Evolutionary conservation across 2,888 invertebrate genomes (phyloP).

Genomic region (Zonitis immaculata): DNA sequence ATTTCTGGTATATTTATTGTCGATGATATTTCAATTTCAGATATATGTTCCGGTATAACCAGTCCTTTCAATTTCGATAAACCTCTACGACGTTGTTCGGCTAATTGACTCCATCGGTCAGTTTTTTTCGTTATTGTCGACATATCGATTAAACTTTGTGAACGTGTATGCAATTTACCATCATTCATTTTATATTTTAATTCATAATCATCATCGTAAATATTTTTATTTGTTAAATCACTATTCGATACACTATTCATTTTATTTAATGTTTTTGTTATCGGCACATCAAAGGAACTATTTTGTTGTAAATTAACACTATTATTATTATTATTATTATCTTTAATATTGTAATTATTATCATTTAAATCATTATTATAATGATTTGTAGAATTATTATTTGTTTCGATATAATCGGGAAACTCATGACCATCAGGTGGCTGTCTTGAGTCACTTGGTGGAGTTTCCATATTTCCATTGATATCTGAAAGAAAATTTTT

Average conservation of each 20-base stretch:
- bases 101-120: slow-evolving; percentile 63
- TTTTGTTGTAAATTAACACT: not conserved
- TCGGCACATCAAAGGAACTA: slow-evolving; percentile 20
- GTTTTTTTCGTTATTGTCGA: slow-evolving; percentile 34
- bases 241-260: slow-evolving; percentile 32
- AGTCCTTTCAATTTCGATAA: slow-evolving; percentile 83
- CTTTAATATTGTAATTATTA: not conserved
- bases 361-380: slow-evolving; percentile 6
- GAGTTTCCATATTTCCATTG: slow-evolving; percentile 51
- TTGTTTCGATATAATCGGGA: slow-evolving; percentile 63
- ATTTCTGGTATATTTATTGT: slow-evolving; percentile 80
- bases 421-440: slow-evolving; percentile 82
- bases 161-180: slow-evolving; percentile 45
- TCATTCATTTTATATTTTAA: slow-evolving; percentile 22
- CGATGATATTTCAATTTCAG: slow-evolving; percentile 53
- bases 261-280: slow-evolving; percentile 15
- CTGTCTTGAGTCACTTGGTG: slow-evolving; percentile 63
- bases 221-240: slow-evolving; percentile 18
- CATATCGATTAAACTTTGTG: slow-evolving; percentile 52
- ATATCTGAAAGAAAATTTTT: slow-evolving; percentile 33
- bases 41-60: slow-evolving; percentile 74
- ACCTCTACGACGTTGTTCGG: slow-evolving; percentile 76
- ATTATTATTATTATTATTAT: not conserved
- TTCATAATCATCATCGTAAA: slow-evolving; percentile 21
- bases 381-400: slow-evolving; percentile 6